phyloP scores from a whole-genome alignment of 2,113 vertebrate genomes.

The Amazona vittata region DNA sequence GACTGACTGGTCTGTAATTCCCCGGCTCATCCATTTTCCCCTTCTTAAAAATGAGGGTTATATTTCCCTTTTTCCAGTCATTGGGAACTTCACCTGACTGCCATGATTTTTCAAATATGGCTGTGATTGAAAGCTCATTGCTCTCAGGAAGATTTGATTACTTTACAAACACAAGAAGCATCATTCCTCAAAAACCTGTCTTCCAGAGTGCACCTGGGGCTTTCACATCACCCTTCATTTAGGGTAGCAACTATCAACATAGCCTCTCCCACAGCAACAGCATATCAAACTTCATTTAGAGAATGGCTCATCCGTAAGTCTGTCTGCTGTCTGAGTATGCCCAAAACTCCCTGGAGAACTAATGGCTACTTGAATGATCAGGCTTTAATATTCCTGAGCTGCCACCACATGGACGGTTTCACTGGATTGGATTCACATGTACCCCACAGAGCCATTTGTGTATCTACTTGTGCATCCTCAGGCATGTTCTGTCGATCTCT shows the following conservation, averaged over 20 bases:
- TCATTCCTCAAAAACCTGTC: constrained; percentile 30
- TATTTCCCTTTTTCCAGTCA: too few relatives aligned
- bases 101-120: background rate
- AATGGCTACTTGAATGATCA: background rate
- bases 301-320: background rate
- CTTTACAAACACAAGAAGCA: constrained; percentile 4
- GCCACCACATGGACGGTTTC: background rate
- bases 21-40: too few relatives aligned
- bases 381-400: constrained; percentile 8
- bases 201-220: background rate
- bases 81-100: too few relatives aligned
- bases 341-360: background rate
- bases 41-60: too few relatives aligned
- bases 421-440: background rate
- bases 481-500: background rate
- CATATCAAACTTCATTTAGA: constrained; percentile 13
- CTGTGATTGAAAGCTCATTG: constrained; percentile 18
- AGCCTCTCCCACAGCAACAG: background rate
- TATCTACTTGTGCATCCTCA: background rate
- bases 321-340: background rate
- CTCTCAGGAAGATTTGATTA: constrained; percentile 37
- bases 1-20: too few relatives aligned
- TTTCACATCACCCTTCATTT: constrained; percentile 35
- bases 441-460: background rate
- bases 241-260: background rate